Evolutionary conservation across 2,797 vertebrate species (phyloP).

Genomic region (Rousettus madagascariensis): DNA sequence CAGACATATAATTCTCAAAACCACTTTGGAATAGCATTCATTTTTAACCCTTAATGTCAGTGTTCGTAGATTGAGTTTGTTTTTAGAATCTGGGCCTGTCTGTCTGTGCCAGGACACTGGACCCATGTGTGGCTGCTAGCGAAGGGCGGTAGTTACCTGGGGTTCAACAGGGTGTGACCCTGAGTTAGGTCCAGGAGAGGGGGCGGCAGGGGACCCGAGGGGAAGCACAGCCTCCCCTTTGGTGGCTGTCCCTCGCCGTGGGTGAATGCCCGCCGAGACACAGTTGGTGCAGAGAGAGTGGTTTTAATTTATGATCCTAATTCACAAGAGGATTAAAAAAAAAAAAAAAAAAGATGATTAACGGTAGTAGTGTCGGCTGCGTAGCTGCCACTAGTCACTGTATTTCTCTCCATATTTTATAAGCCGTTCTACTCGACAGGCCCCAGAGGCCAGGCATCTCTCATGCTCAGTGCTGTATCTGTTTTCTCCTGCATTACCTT

Average conservation of each 20-base stretch:
- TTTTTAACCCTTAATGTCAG: not conserved
- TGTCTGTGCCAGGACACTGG: too few relatives aligned
- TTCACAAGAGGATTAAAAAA: not conserved
- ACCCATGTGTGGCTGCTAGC: not conserved
- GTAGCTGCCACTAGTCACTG: not conserved
- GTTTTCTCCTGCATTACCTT: not conserved
- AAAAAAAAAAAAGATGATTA: not conserved
- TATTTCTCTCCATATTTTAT: too few relatives aligned
- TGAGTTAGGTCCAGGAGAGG: not conserved
- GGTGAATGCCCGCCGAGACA: too few relatives aligned
- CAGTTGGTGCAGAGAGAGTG: not conserved
- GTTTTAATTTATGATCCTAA: not conserved
- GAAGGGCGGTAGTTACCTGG: too few relatives aligned
- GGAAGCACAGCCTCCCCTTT: not conserved
- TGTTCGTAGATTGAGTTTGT: not conserved
- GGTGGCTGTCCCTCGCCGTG: not conserved
- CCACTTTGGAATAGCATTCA: not conserved
- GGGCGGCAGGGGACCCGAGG: too few relatives aligned
- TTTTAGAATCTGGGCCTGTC: not conserved
- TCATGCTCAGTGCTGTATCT: not conserved
- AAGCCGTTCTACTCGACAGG: not conserved
- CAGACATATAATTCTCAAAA: not conserved
- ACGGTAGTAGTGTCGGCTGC: not conserved
- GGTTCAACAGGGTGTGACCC: not conserved
- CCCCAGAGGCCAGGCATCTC: not conserved